These are phyloP conservation scores for Acestrorhynchus altus DNA, from an alignment of 2,797 vertebrate genomes.

Conservation along the genomic window DNA sequence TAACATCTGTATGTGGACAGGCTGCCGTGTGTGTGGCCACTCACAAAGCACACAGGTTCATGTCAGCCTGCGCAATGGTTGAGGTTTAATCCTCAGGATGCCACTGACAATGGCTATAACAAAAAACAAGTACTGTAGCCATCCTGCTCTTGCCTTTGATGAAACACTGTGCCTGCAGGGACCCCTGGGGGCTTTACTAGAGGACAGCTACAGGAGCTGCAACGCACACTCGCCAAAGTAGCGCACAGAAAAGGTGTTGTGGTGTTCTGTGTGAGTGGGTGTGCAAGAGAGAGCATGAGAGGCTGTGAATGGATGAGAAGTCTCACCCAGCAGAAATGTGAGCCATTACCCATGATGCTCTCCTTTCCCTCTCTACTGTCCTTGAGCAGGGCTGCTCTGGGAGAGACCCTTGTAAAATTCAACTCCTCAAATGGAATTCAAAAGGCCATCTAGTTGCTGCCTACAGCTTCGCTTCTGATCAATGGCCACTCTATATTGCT, in stretches of 20 bases:
- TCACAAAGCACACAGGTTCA: slow-evolving; percentile 18
- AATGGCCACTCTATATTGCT: slow-evolving; percentile 37
- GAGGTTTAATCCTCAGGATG: slow-evolving; percentile 28
- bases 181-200: not conserved
- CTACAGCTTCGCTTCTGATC: slow-evolving; percentile 40
- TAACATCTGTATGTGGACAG: not conserved
- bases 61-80: slow-evolving; percentile 27
- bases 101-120: slow-evolving; percentile 25
- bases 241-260: slow-evolving; percentile 1
- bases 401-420: slow-evolving; percentile 38
- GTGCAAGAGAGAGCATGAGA: slow-evolving; percentile 8
- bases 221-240: slow-evolving; percentile 3
- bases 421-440: slow-evolving; percentile 39
- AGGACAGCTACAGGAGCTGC: slow-evolving; percentile 22
- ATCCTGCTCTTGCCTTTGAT: slow-evolving; percentile 38
- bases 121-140: slow-evolving; percentile 30
- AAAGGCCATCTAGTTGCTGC: slow-evolving; percentile 41
- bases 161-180: slow-evolving; percentile 36
- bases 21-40: slow-evolving; percentile 35
- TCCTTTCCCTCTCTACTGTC: slow-evolving; percentile 28
- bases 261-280: not conserved
- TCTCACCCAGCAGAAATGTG: slow-evolving; percentile 42
- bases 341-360: slow-evolving; percentile 53
- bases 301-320: slow-evolving; percentile 36
- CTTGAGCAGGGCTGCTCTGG: slow-evolving; percentile 27